phyloP scores from a whole-genome alignment of 2,888 invertebrate genomes.

The Lissocephala sabroskyi region DNA sequence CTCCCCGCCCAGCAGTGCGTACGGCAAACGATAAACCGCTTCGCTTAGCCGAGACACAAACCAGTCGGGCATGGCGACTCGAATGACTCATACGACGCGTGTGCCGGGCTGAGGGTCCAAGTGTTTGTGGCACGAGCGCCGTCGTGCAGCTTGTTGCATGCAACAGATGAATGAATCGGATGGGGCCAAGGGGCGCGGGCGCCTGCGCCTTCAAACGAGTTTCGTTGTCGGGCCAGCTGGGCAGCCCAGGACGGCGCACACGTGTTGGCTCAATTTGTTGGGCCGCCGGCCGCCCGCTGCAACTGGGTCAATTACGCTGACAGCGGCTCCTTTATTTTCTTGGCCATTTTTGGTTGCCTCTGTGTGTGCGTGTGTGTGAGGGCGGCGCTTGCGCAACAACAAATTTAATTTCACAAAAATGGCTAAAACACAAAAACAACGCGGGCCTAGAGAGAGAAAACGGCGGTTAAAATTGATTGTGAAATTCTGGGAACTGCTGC shows the following conservation, averaged over 20 bases:
- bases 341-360: slow-evolving; percentile 4
- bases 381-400: slow-evolving; percentile 43
- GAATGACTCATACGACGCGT: slow-evolving; percentile 37
- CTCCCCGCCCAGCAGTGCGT: too few relatives aligned
- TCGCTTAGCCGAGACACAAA: too few relatives aligned
- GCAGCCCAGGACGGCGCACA: too few relatives aligned
- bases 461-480: slow-evolving; percentile 43
- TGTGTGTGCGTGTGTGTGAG: slow-evolving; percentile 8
- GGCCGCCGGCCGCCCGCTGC: not conserved
- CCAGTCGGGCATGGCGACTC: not conserved
- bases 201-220: slow-evolving; percentile 52
- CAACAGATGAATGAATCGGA: slow-evolving; percentile 46
- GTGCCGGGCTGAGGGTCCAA: slow-evolving; percentile 26
- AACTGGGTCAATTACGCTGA: slow-evolving; percentile 54
- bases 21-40: too few relatives aligned
- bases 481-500: slow-evolving; percentile 46
- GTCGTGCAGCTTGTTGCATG: slow-evolving; percentile 33
- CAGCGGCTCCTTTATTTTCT: too few relatives aligned
- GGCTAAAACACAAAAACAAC: slow-evolving; percentile 23
- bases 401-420: slow-evolving; percentile 58
- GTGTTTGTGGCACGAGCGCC: slow-evolving; percentile 47
- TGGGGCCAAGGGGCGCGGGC: not conserved
- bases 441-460: slow-evolving; percentile 21
- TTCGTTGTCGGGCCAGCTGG: too few relatives aligned
- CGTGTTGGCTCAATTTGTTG: slow-evolving; percentile 34